Evolutionary conservation across 2,113 vertebrate species (phyloP).

Genomic region (Turdus rufiventris): DNA sequence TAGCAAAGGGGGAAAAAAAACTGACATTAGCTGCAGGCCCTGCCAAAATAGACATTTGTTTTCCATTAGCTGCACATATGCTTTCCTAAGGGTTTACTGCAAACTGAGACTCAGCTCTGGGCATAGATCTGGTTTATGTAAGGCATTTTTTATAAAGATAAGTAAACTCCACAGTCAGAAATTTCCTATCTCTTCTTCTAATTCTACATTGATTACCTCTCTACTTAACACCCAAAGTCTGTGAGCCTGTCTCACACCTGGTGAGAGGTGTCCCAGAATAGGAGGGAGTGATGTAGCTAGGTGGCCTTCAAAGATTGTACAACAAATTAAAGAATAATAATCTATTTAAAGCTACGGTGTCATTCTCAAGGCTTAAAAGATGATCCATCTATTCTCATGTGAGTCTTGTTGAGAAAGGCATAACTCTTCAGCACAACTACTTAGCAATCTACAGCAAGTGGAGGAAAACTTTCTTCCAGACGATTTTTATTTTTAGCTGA

Average conservation of each 20-base stretch:
- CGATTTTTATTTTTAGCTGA: neutral
- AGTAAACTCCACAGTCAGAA: conserved; percentile 16
- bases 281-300: neutral
- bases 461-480: neutral
- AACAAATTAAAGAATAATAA: neutral
- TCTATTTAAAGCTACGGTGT: neutral
- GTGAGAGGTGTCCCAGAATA: neutral
- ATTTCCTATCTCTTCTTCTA: neutral
- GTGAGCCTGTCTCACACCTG: neutral
- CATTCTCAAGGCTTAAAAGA: neutral
- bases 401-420: neutral
- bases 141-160: conserved; percentile 26
- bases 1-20: conserved; percentile 30
- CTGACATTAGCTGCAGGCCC: conserved; percentile 45
- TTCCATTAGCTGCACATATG: conserved; percentile 61
- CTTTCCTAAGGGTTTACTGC: conserved; percentile 46
- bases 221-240: neutral
- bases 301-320: neutral
- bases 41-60: conserved; percentile 75
- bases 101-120: neutral
- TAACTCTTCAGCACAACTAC: neutral
- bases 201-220: neutral
- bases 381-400: neutral
- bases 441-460: neutral
- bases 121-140: conserved; percentile 44